phyloP scores from a whole-genome alignment of 2,113 vertebrate genomes.

The Suncus etruscus region DNA sequence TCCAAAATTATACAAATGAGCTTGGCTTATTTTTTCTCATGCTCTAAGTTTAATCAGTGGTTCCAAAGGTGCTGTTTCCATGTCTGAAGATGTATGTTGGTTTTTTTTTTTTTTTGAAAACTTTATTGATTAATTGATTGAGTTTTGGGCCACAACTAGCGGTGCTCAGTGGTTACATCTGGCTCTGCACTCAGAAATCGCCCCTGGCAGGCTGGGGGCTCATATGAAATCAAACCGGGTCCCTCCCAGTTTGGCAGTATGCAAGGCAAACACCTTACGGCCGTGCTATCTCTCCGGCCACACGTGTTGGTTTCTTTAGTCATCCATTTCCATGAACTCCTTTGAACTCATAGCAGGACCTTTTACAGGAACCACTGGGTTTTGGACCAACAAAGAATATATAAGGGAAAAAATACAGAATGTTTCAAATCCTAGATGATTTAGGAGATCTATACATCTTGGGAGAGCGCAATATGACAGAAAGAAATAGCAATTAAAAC shows the following conservation, averaged over 20 bases:
- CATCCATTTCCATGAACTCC: constrained; percentile 2
- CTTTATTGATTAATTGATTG: too few species aligned
- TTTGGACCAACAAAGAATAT: constrained; percentile 42
- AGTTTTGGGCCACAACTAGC: too few species aligned
- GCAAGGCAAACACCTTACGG: too few species aligned
- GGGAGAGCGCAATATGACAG: not conserved
- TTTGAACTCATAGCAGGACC: constrained; percentile 40
- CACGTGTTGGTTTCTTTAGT: constrained; percentile 10
- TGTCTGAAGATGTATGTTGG: too few species aligned
- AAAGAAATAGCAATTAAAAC: constrained; percentile 56
- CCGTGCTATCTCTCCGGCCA: too few species aligned
- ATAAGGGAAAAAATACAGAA: constrained; percentile 35
- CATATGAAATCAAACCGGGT: too few species aligned
- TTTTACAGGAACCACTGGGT: constrained; percentile 26
- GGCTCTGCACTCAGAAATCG: too few species aligned
- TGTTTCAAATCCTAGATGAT: constrained; percentile 29
- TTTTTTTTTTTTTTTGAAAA: too few species aligned
- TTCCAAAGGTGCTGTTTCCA: not conserved
- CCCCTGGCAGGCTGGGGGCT: too few species aligned
- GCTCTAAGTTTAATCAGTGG: not conserved
- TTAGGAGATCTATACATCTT: constrained; percentile 24
- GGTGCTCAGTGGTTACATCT: too few species aligned
- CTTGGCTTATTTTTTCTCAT: not conserved
- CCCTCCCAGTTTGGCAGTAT: too few species aligned
- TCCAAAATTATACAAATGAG: too few species aligned